These are phyloP conservation scores for Mayetiola destructor DNA, from an alignment of 2,888 invertebrate species.

Conservation along the genomic window DNA sequence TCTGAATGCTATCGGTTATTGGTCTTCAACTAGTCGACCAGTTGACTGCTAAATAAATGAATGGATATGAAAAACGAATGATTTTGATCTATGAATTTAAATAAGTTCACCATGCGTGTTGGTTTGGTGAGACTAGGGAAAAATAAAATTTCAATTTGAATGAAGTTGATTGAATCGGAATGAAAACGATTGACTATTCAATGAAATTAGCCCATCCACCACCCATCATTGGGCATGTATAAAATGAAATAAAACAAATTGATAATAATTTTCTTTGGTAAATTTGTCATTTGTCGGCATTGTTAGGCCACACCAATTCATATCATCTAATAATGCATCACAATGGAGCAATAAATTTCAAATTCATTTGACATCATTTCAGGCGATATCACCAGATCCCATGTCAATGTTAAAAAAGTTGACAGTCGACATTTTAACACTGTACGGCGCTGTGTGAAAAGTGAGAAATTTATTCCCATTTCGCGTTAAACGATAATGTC, in stretches of 20 bases:
- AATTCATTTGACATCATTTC: constrained; percentile 8
- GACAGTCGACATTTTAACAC: background rate
- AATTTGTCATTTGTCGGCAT: background rate
- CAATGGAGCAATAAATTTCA: constrained; percentile 11
- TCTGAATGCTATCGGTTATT: too few relatives aligned
- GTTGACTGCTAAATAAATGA: too few relatives aligned
- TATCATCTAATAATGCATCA: background rate
- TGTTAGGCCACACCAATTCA: background rate
- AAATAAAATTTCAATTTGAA: too few relatives aligned
- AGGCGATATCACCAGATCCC: background rate
- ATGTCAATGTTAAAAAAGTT: too few relatives aligned
- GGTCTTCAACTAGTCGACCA: too few relatives aligned
- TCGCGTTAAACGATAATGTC: background rate
- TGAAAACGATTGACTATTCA: too few relatives aligned
- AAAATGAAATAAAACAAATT: background rate
- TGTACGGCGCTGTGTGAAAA: background rate
- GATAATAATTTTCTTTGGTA: background rate
- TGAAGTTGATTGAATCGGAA: too few relatives aligned
- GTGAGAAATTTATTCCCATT: background rate
- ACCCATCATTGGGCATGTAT: too few relatives aligned
- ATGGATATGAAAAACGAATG: too few relatives aligned
- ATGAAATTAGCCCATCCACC: too few relatives aligned
- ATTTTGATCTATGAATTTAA: constrained; percentile 1
- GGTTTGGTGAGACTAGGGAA: background rate
- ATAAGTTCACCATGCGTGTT: too few relatives aligned